Evolutionary conservation across 2,797 vertebrate genomes (phyloP).

Genomic region (Limnodromus scolopaceus): DNA sequence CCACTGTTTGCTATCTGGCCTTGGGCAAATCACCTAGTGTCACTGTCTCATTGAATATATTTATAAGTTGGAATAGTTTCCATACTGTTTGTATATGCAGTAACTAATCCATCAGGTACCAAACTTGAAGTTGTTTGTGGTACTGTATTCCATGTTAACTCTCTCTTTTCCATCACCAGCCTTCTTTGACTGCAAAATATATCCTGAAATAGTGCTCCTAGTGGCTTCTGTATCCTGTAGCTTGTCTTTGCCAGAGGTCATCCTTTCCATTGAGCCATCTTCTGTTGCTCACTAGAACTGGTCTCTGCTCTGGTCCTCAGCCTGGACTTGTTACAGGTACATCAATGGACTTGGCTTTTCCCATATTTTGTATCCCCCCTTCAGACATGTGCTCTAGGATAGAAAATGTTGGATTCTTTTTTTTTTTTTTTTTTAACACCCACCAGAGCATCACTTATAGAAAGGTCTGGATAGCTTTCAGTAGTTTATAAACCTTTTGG

Average conservation of each 20-base stretch:
- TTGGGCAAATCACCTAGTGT: not conserved
- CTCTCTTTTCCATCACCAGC: not conserved
- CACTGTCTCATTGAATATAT: not conserved
- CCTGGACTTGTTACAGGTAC: not conserved
- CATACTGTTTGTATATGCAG: not conserved
- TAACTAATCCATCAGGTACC: not conserved
- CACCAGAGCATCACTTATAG: not conserved
- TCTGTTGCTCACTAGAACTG: not conserved
- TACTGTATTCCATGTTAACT: not conserved
- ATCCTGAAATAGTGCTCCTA: not conserved
- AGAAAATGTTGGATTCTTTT: not conserved
- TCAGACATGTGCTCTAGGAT: not conserved
- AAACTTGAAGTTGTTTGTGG: not conserved
- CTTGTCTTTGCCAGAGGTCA: not conserved
- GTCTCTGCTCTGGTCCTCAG: not conserved
- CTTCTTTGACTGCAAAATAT: not conserved
- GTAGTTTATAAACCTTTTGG: not conserved
- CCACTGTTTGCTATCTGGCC: not conserved
- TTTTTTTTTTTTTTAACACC: accelerated
- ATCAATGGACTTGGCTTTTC: not conserved
- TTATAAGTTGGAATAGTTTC: not conserved
- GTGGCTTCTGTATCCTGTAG: not conserved
- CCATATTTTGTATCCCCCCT: not conserved
- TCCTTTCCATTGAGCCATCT: not conserved
- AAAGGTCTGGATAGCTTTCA: not conserved